Base-by-base conservation (phyloP, 1,140 invertebrate genomes). In the Samia ricini region DNA sequence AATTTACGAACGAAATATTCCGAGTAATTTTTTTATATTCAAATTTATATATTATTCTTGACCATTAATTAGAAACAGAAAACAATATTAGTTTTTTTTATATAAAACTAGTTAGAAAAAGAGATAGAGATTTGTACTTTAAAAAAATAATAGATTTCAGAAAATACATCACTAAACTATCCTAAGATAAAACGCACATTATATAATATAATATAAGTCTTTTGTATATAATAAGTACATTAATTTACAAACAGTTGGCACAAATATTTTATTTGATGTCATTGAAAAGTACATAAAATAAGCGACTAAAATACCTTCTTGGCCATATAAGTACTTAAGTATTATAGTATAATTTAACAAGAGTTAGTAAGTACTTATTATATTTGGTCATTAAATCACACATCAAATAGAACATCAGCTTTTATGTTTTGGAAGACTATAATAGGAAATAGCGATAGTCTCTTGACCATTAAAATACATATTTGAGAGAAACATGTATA, bases 301-400 rank as follows among this genome's bases (percentile, higher is more conserved):
- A 3, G 10, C 15, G 8, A 15, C 33, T 15, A 42, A 42, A 42
- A 15, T 29, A 10, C 10, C 26, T 29, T n/a, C n/a, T n/a, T n/a
- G n/a, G n/a, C 26, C 26, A 42, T 15, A 15, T 42, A 42, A 42
- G 33, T 42, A 42, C 33, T 42, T 42, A 42, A 42, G 33, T 15
- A 0, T 15, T 42, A 42, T 15, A 15, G 33, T 42, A 42, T 42
- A 42, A 7, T 42, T 42, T 42, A 42, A 42, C 33, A 42, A 42
- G 33, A 1, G 12, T 42, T 42, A 64, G 54, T 72, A 81, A 77
- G 67, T 71, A 71, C 57, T 72, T 68, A 65, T 56, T 66, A 74
- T 74, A 77, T 82, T 80, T 79, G 74, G 79, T 82, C 76, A 74
- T 65, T 74, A 77, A 76, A 82, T 79, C 77, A 80, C 76, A 77